These are phyloP conservation scores for Odontomachus brunneus DNA, from an alignment of 1,140 invertebrate genomes.

Conservation along the genomic window DNA sequence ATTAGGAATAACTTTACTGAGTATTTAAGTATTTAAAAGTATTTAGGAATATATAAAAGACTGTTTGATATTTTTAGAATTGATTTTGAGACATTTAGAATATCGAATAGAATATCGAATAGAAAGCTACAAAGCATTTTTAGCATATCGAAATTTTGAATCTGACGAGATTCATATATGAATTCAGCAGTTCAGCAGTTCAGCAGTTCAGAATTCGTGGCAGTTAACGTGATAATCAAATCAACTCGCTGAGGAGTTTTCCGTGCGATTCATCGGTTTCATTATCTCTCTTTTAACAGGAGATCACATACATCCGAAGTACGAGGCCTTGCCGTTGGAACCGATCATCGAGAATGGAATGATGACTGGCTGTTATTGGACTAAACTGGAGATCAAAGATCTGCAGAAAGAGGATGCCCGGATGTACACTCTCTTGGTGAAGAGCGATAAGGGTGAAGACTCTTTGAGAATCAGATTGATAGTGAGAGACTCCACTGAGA, in stretches of 20 bases:
- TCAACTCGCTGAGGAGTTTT: neutral
- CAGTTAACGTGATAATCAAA: neutral
- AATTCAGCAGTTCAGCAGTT: too few species aligned
- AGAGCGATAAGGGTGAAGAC: constrained; percentile 83
- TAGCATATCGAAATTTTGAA: too few species aligned
- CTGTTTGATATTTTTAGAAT: too few species aligned
- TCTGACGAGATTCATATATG: too few species aligned
- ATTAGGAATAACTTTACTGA: too few species aligned
- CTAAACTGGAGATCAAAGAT: constrained; percentile 82
- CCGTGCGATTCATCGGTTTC: neutral
- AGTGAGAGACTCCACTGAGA: constrained; percentile 82
- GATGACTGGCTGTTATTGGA: constrained; percentile 83
- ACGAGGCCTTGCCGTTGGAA: constrained; percentile 82
- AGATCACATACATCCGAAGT: constrained; percentile 81
- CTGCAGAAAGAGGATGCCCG: constrained; percentile 81
- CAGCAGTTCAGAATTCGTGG: too few species aligned
- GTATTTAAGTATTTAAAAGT: too few species aligned
- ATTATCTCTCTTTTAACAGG: constrained; percentile 69
- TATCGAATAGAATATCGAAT: too few species aligned
- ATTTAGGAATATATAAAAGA: too few species aligned
- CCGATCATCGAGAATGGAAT: constrained; percentile 82
- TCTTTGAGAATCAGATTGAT: constrained; percentile 80
- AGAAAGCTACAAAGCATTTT: too few species aligned
- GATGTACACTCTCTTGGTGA: constrained; percentile 81
- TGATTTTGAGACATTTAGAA: too few species aligned